Base-by-base conservation (phyloP, 2,113 vertebrate species). In the Rhizomys pruinosus region DNA sequence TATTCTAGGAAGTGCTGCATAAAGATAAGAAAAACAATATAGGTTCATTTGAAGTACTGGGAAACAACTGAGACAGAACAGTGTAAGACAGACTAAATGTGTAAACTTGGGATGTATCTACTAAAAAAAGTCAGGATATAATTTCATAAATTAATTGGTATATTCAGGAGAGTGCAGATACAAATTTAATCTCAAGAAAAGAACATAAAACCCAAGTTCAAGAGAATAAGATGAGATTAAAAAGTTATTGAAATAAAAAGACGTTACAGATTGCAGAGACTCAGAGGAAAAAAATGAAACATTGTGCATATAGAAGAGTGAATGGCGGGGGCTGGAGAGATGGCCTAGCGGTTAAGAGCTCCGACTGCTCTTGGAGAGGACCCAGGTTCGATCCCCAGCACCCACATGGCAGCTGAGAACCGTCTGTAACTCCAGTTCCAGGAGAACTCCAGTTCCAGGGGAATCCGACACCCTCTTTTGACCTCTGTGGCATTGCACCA, bases 41-140 rank as follows among this genome's bases (percentile, higher is more conserved):
- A 90, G 34, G 44, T 71, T 87, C 8, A 68, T 61, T 84, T 80
- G 32, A 71, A 88, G 8, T 72, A 64, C 52, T 89, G 61, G 13
- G 79, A 85, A 93, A n/a, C 39, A 69, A 66, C 85, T 17, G 73
- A 23, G 37, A 90, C 82, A 89, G 8, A 73, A 42, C 10, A 25
- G n/a, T 27, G 23, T 63, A 72, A 69, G 27, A 77, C 11, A 47
- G 32, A 76, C 44, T 29, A 76, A 92, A 95, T 92, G 15, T 19
- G 55, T 47, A 37, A 63, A 39, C 2, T 8, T 39, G 85, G 44
- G 37, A 39, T 1, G 69, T 72, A 79, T 37, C 34, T 81, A 92
- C 27, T 92, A n/a, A 23, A 9, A 85, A 84, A 52, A 78, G 9
- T 85, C 47, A 84, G n/a, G 90, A 39, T 69, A 90, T 72, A 93